phyloP scores from a whole-genome alignment of 2,888 invertebrate species.

The Gandaritis pyraliata region DNA sequence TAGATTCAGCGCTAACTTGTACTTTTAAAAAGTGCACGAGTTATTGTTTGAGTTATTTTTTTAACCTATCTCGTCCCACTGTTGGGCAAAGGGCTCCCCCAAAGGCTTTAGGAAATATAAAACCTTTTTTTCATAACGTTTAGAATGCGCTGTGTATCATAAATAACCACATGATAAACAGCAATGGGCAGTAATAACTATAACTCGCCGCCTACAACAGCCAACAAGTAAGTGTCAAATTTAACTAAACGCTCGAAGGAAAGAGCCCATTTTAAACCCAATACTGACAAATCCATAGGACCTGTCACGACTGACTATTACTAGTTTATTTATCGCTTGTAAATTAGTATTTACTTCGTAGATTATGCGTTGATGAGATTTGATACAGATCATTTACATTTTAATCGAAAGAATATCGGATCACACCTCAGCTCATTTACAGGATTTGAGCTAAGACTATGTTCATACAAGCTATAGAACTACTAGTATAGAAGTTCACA shows the following conservation, averaged over 20 bases:
- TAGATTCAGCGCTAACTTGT: no score
- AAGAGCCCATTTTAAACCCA: constrained; percentile 38
- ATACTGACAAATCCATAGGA: constrained; percentile 44
- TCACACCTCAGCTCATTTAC: constrained; percentile 42
- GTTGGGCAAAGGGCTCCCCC: no score
- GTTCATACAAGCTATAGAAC: neutral
- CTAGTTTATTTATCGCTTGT: constrained; percentile 62
- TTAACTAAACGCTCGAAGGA: constrained; percentile 47
- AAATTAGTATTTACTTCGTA: constrained; percentile 66
- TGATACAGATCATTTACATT: constrained; percentile 68
- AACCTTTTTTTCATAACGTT: neutral
- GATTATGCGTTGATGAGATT: constrained; percentile 66
- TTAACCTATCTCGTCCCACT: no score
- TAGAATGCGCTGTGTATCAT: neutral
- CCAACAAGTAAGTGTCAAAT: constrained; percentile 55
- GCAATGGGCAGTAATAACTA: constrained; percentile 22
- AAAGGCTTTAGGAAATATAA: no score
- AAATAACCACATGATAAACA: constrained; percentile 15
- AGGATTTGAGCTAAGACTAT: constrained; percentile 25
- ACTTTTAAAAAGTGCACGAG: no score
- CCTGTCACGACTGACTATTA: constrained; percentile 58
- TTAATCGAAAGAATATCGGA: constrained; percentile 60
- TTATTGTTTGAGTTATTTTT: no score
- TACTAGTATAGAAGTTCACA: neutral
- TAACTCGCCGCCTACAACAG: constrained; percentile 50